Evolutionary conservation across 37 sponge, comb jelly and placozoan genomes (phyloP), one percentile per base, ranked within the genome.

Genomic region (Aplysina aerophoba): DNA sequence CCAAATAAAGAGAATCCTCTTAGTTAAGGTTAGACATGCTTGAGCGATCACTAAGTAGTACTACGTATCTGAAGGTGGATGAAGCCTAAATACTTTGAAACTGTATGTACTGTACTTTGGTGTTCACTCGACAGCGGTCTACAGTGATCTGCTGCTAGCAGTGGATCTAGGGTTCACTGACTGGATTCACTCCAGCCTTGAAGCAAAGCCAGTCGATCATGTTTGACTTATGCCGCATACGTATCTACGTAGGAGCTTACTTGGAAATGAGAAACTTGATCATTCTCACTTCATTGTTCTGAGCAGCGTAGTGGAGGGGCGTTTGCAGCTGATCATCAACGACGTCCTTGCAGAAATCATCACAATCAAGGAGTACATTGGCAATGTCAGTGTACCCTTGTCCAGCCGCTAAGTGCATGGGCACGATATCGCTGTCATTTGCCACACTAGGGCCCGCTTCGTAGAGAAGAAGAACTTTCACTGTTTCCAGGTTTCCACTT

Each of bases 281-380:
- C 94, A 96, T 96, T 27, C 88, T 71, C 56, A 55, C 80, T 31
- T 92, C 83, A 67, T 92, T 90, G 64, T 83, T 39, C 84, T 80
- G 61, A 33, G 95, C 97, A 24, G 97, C 97, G 58, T 86, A 85
- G 77, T 97, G 97, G 4, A 97, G 87, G 0, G 97, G 95, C 0
- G 97, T 92, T 59, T 73, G 59, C 15, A 71, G 82, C 21, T 88
- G 56, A 54, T 31, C 63, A 25, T 94, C 91, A 19, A 35, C 15
- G 1, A 65, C 81, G 40, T 90, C 73, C 30, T 88, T 68, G 20
- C 62, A 59, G 25, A 54, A n/a, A 13, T 83, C 88, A 11, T 84
- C 54, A 17, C 21, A 61, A 28, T 87, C 39, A 5, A 91, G 60
- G 57, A 98, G 87, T 40, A 90, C 73, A 33, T 74, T 40, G 34